These are phyloP conservation scores for Campylomormyrus numenius DNA, from an alignment of 2,113 vertebrate genomes.

Conservation along the genomic window DNA sequence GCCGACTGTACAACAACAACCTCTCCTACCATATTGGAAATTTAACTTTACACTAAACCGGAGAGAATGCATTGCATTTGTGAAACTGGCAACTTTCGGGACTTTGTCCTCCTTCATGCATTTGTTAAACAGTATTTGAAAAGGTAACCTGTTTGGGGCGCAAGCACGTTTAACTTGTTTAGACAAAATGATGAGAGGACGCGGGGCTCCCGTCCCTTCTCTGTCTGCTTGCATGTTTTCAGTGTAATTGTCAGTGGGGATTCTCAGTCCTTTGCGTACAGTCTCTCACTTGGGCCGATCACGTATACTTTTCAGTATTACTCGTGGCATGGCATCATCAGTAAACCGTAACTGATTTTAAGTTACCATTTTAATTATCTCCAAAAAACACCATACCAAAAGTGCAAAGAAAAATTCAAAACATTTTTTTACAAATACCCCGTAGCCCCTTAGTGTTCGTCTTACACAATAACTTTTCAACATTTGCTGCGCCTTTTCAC, in stretches of 20 bases:
- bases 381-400: background rate
- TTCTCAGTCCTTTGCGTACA: background rate
- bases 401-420: background rate
- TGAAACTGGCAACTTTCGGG: background rate
- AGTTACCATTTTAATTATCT: background rate
- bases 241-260: conserved; percentile 9
- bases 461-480: background rate
- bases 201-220: background rate
- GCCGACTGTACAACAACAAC: conserved; percentile 77
- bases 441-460: background rate
- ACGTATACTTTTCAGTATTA: background rate
- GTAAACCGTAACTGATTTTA: background rate
- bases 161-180: background rate
- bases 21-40: conserved; percentile 84
- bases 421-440: background rate
- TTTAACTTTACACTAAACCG: conserved; percentile 38
- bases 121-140: background rate
- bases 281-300: background rate
- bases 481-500: background rate
- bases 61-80: conserved; percentile 8
- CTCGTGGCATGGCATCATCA: background rate
- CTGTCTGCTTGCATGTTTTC: background rate
- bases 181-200: background rate
- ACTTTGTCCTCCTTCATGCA: background rate
- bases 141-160: background rate